These are phyloP conservation scores for Eptatretus burgeri DNA, from an alignment of 2,113 vertebrate species.

Conservation along the genomic window DNA sequence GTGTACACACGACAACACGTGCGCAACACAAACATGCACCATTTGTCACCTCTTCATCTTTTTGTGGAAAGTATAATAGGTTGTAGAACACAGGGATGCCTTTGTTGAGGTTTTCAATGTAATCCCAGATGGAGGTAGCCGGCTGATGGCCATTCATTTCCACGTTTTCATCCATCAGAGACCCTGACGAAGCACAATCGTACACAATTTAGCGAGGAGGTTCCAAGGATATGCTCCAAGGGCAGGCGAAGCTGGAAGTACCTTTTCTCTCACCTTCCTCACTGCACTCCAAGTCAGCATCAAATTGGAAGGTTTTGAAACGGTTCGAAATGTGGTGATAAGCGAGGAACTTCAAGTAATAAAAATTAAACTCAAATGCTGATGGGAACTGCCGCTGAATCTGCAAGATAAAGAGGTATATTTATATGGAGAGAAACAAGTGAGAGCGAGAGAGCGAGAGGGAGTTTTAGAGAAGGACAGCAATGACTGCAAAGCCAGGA, in stretches of 20 bases:
- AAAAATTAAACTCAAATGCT: slow-evolving; percentile 95
- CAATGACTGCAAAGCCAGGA: background rate
- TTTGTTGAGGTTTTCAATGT: slow-evolving; percentile 57
- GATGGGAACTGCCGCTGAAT: slow-evolving; percentile 62
- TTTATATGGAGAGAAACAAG: background rate
- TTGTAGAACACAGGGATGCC: slow-evolving; percentile 76
- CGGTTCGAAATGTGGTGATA: slow-evolving; percentile 87
- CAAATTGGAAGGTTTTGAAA: slow-evolving; percentile 93
- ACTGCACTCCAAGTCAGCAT: slow-evolving; percentile 82
- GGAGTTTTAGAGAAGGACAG: no score
- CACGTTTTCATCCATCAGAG: slow-evolving; percentile 79
- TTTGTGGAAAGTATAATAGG: slow-evolving; percentile 30
- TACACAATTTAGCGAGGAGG: slow-evolving; percentile 11
- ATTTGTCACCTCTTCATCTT: no score
- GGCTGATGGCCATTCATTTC: slow-evolving; percentile 48
- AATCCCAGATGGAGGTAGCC: slow-evolving; percentile 85
- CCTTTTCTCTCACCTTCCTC: slow-evolving; percentile 43
- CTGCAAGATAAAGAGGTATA: slow-evolving; percentile 20
- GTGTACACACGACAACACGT: no score
- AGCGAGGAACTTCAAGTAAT: slow-evolving; percentile 89
- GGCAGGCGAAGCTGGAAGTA: background rate
- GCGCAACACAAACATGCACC: no score
- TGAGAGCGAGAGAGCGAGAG: background rate
- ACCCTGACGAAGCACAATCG: slow-evolving; percentile 23
- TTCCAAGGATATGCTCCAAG: background rate